A percentile compares a stretch with the other conserved stretches of the same genome.
Evolutionary conservation across 2,888 invertebrate species (phyloP).

Genomic region (Epiblema foenella): DNA sequence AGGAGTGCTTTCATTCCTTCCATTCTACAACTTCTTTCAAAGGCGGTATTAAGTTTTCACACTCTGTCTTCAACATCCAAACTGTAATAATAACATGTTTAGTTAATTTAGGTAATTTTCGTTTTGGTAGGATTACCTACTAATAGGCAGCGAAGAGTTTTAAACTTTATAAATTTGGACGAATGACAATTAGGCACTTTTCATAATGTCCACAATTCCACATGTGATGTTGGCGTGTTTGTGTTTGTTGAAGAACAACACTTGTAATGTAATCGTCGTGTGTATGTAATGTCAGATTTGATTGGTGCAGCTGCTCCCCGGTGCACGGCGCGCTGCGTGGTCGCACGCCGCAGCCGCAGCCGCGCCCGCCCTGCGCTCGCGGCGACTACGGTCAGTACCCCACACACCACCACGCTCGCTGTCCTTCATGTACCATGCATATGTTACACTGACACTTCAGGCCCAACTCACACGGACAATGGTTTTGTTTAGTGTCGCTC

Average conservation of each 20-base stretch:
- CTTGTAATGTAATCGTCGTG: conserved; percentile 68
- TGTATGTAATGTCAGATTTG: conserved; percentile 80
- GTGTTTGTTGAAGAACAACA: conserved; percentile 2
- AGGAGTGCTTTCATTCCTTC: no score
- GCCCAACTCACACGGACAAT: conserved; percentile 1
- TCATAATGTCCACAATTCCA: background rate
- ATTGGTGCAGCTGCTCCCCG: conserved; percentile 87
- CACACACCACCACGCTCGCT: conserved; percentile 40
- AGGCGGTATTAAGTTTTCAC: no score
- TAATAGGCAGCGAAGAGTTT: no score
- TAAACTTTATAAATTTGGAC: no score
- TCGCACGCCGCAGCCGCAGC: conserved; percentile 81
- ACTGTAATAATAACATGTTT: no score
- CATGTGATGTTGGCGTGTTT: no score
- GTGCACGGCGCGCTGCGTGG: conserved; percentile 90
- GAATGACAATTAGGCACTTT: no score
- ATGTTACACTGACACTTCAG: background rate
- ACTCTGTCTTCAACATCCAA: no score
- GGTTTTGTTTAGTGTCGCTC: background rate
- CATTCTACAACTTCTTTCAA: no score
- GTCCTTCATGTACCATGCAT: conserved; percentile 43
- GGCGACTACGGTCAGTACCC: conserved; percentile 95
- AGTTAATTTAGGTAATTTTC: no score
- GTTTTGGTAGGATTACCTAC: no score
- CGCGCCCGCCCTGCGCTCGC: conserved; percentile 87